Evolutionary conservation across 2,113 vertebrate species (phyloP), one percentile per base, ranked within the genome.

Genomic region (Myiopsitta monachus): DNA sequence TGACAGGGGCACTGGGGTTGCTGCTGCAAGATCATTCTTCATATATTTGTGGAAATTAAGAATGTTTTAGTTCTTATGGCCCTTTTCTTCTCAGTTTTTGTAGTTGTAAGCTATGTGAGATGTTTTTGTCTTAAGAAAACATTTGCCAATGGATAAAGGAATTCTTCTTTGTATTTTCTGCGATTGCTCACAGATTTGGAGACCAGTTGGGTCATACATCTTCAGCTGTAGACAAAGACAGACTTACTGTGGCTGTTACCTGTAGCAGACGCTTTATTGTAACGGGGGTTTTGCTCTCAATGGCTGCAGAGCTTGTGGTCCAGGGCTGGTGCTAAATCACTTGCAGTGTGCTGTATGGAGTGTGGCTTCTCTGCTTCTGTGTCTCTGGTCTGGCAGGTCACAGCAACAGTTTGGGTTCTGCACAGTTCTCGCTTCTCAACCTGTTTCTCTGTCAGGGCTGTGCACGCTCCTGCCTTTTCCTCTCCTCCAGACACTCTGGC

Each of bases 131-230:
- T 10, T 38, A 51, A 46, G 61, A 72, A 87, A 6, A 55, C 47
- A 52, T 7, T 78, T 9, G 31, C 23, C 23, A 47, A 0, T 49
- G 51, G 70, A 26, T 39, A 67, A 33, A 43, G 22, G 22, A 28
- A 28, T 33, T 10, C 4, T 36, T 15, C 15, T 54, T 39, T 83
- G 23, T 38, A 9, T 78, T 28, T 66, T 57, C 27, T 17, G n/a
- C 23, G 11, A 13, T 51, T 49, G 30, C 82, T 47, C 12, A 33
- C 14, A 11, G 22, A 21, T 73, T 62, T 55, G 38, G 41, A 55
- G 41, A 3, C 33, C 21, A 5, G 5, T 47, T 61, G 36, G 59
- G 5, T 77, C 0, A 0, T 10, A 18, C 1, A 2, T 41, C 31
- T 36, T 43, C 22, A 26, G 17, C 39, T 46, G 63, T 31, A 31